Conservation (phyloP, 2,797 vertebrate genomes). For the Schizothorax lantsangensis region DNA sequence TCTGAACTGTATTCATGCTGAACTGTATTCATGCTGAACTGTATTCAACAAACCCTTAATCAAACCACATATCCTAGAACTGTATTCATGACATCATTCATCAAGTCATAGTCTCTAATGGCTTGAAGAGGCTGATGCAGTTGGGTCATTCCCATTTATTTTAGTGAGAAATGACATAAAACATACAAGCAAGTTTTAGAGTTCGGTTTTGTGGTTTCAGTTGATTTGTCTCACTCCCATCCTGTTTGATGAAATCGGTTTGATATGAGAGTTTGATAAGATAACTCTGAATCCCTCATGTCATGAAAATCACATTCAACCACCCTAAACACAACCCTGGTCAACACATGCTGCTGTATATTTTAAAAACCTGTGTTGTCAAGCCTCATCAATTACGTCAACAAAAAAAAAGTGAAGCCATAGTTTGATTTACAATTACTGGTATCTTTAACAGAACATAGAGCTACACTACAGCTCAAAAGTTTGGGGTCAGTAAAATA, state of each 20-base stretch:
- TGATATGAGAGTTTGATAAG: background rate
- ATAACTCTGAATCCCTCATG: background rate
- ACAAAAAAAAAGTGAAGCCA: background rate
- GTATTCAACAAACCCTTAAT: background rate
- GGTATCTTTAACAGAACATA: background rate
- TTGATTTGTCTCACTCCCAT: background rate
- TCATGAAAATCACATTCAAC: background rate
- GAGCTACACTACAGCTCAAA: background rate
- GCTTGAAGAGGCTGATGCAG: background rate
- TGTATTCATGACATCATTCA: background rate
- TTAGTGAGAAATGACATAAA: background rate
- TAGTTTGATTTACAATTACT: background rate
- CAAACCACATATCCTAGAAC: background rate
- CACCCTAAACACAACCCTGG: background rate
- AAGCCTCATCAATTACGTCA: background rate
- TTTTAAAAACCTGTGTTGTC: background rate
- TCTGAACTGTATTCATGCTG: no score
- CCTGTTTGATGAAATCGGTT: background rate
- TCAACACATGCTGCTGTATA: background rate
- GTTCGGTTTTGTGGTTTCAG: no score
- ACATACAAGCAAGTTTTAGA: background rate
- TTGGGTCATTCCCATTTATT: background rate
- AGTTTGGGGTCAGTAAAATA: background rate
- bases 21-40: no score
- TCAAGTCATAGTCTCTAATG: background rate